Evolutionary conservation across 2,888 invertebrate species (phyloP), one percentile per base, ranked within the genome.

Genomic region (Netelia inedita): DNA sequence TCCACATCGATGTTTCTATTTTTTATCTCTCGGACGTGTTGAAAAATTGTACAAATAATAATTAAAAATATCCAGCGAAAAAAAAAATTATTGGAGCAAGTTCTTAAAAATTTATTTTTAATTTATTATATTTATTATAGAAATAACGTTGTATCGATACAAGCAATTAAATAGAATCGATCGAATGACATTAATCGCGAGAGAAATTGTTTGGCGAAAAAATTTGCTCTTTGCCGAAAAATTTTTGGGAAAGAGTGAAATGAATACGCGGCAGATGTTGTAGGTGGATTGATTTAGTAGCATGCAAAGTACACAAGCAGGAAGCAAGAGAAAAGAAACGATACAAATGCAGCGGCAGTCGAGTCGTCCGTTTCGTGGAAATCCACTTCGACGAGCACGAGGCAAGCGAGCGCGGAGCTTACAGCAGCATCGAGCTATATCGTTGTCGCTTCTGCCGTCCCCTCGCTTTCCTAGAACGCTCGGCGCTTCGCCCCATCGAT

Each of bases 351-450:
- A 14, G 2, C 21, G n/a, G 28, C 3, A 11, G 35, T 35, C 35
- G 35, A 35, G 35, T 35, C 35, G 53, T 23, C 16, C 11, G 53
- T 16, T 55, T 69, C 23, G 55, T 55, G 69, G 28, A 69, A 69
- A 69, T 69, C 28, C 53, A 69, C 53, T 53, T 55, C 46, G 46
- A 35, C 16, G 23, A n/a, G 50, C 28, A 14, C 5, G 21, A 11
- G 69, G 9, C 69, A 28, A 28, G 53, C 57, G 50, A 19, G 46
- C 14, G 23, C 35, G 35, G 35, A 35, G 35, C 35, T 35, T 35
- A n/a, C 28, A 23, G n/a, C 11, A 11, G 46, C 68, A 53, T 9
- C 46, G n/a, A 14, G 50, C 14, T 50, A 50, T 14, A n/a, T 2
- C n/a, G 55, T 55, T n/a, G 28, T 35, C 14, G 28, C 63, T n/a